Percentiles rank a stretch among this genome's conserved stretches.
phyloP scores from a whole-genome alignment of 1,140 invertebrate species.

The Drosophila orosa region DNA sequence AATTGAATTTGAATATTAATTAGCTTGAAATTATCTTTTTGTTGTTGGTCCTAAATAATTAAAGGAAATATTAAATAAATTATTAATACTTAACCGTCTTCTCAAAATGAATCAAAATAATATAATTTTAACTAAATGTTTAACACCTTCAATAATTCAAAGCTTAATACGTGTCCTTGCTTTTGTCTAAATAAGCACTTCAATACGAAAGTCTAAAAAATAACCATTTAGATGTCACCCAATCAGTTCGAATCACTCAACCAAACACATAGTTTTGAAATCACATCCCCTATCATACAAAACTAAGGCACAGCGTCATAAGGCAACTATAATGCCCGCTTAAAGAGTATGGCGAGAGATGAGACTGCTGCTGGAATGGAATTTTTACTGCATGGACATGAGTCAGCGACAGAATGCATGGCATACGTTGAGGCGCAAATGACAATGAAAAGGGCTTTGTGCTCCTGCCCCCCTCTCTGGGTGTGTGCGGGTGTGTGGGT shows the following conservation, averaged over 20 bases:
- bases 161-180: not conserved
- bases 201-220: not conserved
- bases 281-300: not conserved
- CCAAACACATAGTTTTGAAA: not conserved
- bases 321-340: conserved; percentile 47
- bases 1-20: too few species aligned
- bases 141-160: not conserved
- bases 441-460: conserved; percentile 71
- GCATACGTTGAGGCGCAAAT: conserved; percentile 66
- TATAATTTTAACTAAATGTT: too few species aligned
- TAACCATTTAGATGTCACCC: not conserved
- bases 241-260: not conserved
- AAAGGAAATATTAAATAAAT: too few species aligned
- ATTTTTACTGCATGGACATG: conserved; percentile 77
- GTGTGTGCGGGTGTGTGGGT: conserved; percentile 1
- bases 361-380: conserved; percentile 69
- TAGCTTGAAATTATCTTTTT: too few species aligned
- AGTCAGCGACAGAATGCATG: conserved; percentile 58
- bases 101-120: too few species aligned
- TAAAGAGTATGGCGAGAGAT: conserved; percentile 59
- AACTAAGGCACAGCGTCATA: not conserved
- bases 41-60: too few species aligned
- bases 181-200: not conserved
- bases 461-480: conserved; percentile 18
- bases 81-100: too few species aligned